Conservation (phyloP, 1,140 invertebrate species). For the Scaptodrosophila lebanonensis region DNA sequence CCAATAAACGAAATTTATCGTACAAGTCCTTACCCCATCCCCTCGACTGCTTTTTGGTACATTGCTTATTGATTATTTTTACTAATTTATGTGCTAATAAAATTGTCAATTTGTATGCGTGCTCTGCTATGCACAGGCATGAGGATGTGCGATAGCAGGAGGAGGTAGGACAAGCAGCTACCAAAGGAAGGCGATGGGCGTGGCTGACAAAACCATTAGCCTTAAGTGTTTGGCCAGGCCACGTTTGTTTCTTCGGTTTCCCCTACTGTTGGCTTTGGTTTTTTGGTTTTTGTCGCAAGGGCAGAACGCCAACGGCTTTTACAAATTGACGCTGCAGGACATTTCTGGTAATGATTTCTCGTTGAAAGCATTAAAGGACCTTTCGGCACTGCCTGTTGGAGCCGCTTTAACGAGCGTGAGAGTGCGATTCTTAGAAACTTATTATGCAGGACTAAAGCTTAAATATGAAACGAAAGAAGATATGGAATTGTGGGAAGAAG, state of each 20-base stretch:
- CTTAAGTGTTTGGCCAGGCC: constrained; percentile 53
- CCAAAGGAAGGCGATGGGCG: constrained; percentile 20
- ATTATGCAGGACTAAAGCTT: constrained; percentile 58
- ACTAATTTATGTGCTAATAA: constrained; percentile 73
- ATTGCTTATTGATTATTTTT: constrained; percentile 71
- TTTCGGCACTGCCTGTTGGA: background rate
- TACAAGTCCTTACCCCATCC: constrained; percentile 5
- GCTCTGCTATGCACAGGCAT: constrained; percentile 36
- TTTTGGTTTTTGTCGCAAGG: constrained; percentile 23
- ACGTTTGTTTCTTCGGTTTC: constrained; percentile 2
- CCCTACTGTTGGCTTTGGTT: too few relatives aligned
- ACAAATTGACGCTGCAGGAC: constrained; percentile 68
- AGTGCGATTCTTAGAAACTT: constrained; percentile 38
- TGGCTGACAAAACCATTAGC: constrained; percentile 60
- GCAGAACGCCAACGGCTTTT: constrained; percentile 58
- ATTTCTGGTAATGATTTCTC: constrained; percentile 64
- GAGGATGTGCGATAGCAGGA: constrained; percentile 9
- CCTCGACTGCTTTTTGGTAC: constrained; percentile 56
- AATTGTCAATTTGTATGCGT: constrained; percentile 71
- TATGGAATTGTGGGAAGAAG: too few relatives aligned
- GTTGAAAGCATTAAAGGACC: constrained; percentile 9
- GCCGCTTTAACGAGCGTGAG: constrained; percentile 33
- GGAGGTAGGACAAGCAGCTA: too few relatives aligned
- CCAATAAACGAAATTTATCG: constrained; percentile 67
- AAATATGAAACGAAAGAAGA: constrained; percentile 37